A percentile compares a stretch with the other conserved stretches of the same genome.
phyloP scores from a whole-genome alignment of 2,888 invertebrate species.

The Apodemia zela region DNA sequence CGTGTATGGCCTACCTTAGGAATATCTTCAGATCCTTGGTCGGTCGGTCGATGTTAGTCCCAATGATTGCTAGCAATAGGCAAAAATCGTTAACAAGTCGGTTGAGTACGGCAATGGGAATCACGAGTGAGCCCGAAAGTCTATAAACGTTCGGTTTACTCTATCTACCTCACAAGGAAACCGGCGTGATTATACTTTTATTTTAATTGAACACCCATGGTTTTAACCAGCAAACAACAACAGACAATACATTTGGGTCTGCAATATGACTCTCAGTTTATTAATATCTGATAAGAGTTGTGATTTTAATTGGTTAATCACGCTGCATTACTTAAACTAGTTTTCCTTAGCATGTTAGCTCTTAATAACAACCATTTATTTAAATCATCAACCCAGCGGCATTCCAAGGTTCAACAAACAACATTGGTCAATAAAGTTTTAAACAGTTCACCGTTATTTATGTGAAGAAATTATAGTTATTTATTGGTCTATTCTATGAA shows the following conservation, averaged over 20 bases:
- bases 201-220: too few relatives aligned
- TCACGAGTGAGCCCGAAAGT: too few relatives aligned
- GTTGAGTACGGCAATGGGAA: too few relatives aligned
- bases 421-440: constrained; percentile 25
- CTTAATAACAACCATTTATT: constrained; percentile 25
- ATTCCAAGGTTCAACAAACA: constrained; percentile 24
- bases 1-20: too few relatives aligned
- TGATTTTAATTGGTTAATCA: constrained; percentile 26
- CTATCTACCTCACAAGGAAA: too few relatives aligned
- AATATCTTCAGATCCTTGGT: too few relatives aligned
- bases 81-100: too few relatives aligned
- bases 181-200: too few relatives aligned
- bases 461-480: constrained; percentile 25
- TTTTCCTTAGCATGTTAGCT: constrained; percentile 25
- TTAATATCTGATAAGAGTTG: constrained; percentile 10
- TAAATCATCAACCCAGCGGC: constrained; percentile 26
- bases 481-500: neutral
- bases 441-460: constrained; percentile 28
- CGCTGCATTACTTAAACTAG: constrained; percentile 24
- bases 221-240: too few relatives aligned
- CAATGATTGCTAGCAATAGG: too few relatives aligned
- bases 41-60: too few relatives aligned
- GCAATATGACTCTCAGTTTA: constrained; percentile 14
- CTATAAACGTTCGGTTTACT: too few relatives aligned
- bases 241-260: neutral